These are phyloP conservation scores for Hypsopygia costalis DNA, from an alignment of 2,888 invertebrate genomes.

Conservation along the genomic window DNA sequence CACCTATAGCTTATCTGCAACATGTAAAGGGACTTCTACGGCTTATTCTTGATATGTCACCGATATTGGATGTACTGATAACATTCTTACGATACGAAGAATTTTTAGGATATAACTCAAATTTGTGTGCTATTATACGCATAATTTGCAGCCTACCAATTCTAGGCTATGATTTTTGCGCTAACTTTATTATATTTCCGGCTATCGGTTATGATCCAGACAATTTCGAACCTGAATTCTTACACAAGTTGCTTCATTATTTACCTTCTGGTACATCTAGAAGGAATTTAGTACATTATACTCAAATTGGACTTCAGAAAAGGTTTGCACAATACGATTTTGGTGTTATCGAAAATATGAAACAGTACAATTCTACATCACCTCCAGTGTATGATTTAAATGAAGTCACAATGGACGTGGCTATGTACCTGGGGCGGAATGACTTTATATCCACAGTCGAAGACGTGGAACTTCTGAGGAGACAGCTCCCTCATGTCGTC, in stretches of 20 bases:
- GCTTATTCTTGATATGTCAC: background rate
- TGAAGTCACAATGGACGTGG: slow-evolving; percentile 37
- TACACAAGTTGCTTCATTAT: too few relatives aligned
- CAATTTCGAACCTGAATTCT: too few relatives aligned
- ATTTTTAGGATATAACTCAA: background rate
- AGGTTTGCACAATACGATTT: slow-evolving; percentile 25
- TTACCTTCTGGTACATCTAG: slow-evolving; percentile 41
- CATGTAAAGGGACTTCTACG: background rate
- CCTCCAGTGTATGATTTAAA: slow-evolving; percentile 42
- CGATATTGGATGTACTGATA: background rate
- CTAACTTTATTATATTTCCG: too few relatives aligned
- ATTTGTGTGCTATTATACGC: too few relatives aligned
- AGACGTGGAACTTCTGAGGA: slow-evolving; percentile 29
- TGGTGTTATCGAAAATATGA: slow-evolving; percentile 28
- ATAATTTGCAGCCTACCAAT: too few relatives aligned
- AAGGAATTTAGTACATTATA: slow-evolving; percentile 32
- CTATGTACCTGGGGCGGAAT: slow-evolving; percentile 31
- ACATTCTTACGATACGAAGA: background rate
- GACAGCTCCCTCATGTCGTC: slow-evolving; percentile 31
- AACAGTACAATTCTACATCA: slow-evolving; percentile 23
- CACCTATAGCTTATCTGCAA: slow-evolving; percentile 57
- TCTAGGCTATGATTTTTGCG: too few relatives aligned
- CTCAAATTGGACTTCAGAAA: slow-evolving; percentile 10
- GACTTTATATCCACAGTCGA: slow-evolving; percentile 33
- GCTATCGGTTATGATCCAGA: too few relatives aligned